Evolutionary conservation across 2,113 vertebrate genomes (phyloP).

Genomic region (Daphoenositta chrysoptera): DNA sequence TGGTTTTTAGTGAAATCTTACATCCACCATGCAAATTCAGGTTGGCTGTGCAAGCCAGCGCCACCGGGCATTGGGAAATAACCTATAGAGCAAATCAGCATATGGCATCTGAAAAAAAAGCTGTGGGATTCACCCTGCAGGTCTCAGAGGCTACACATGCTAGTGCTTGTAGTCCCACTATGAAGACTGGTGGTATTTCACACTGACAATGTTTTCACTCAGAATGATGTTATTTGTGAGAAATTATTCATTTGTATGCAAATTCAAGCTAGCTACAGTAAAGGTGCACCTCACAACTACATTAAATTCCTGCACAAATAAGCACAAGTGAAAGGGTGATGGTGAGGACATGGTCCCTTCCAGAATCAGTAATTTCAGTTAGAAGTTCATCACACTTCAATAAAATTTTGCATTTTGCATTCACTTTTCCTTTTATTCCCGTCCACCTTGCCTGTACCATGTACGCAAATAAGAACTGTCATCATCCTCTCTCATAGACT

Average conservation of each 20-base stretch:
- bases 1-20: not conserved
- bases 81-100: not conserved
- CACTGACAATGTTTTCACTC: not conserved
- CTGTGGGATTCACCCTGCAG: not conserved
- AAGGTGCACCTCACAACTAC: not conserved
- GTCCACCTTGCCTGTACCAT: not conserved
- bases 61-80: not conserved
- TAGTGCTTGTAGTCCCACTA: not conserved
- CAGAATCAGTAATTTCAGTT: not conserved
- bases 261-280: not conserved
- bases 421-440: not conserved
- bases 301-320: not conserved
- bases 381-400: not conserved
- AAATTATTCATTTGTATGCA: not conserved
- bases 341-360: not conserved
- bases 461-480: not conserved
- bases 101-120: not conserved
- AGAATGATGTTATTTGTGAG: not conserved
- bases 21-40: not conserved
- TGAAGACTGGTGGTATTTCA: not conserved
- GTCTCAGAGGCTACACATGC: not conserved
- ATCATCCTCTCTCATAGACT: not conserved
- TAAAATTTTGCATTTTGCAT: not conserved
- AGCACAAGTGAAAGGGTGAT: not conserved
- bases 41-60: not conserved